Conservation (phyloP, 2,797 vertebrate species). For the Karalla daura region DNA sequence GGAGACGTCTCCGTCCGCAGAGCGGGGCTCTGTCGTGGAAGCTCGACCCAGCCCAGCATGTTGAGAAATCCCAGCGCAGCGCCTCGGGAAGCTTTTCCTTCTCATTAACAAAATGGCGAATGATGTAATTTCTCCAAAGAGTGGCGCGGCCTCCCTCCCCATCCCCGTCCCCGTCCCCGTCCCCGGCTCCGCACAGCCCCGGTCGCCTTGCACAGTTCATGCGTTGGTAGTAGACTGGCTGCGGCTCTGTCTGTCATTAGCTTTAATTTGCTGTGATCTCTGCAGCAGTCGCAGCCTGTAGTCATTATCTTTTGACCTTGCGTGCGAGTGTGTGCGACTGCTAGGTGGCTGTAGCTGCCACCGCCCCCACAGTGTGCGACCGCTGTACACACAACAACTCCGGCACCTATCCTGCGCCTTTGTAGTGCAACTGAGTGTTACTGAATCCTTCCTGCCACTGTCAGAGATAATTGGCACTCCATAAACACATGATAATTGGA, state of each 20-base stretch:
- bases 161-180: no score
- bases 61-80: constrained; percentile 42
- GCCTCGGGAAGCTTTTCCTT: constrained; percentile 42
- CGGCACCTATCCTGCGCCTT: constrained; percentile 66
- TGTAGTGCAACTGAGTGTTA: constrained; percentile 64
- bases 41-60: constrained; percentile 9
- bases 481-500: constrained; percentile 84
- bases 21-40: constrained; percentile 2
- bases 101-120: constrained; percentile 64
- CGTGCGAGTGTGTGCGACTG: constrained; percentile 48
- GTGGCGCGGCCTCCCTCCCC: constrained; percentile 50
- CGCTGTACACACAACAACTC: constrained; percentile 53
- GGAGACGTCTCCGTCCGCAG: constrained; percentile 1
- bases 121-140: constrained; percentile 64
- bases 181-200: constrained; percentile 22
- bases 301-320: constrained; percentile 53
- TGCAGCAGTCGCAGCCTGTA: constrained; percentile 15
- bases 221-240: constrained; percentile 12
- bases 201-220: constrained; percentile 34
- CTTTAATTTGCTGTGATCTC: constrained; percentile 60
- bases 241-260: constrained; percentile 56
- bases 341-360: constrained; percentile 46
- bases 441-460: constrained; percentile 75
- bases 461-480: constrained; percentile 81
- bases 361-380: constrained; percentile 53